phyloP scores from a whole-genome alignment of 1,140 invertebrate genomes.

The Heliconius hermathena region DNA sequence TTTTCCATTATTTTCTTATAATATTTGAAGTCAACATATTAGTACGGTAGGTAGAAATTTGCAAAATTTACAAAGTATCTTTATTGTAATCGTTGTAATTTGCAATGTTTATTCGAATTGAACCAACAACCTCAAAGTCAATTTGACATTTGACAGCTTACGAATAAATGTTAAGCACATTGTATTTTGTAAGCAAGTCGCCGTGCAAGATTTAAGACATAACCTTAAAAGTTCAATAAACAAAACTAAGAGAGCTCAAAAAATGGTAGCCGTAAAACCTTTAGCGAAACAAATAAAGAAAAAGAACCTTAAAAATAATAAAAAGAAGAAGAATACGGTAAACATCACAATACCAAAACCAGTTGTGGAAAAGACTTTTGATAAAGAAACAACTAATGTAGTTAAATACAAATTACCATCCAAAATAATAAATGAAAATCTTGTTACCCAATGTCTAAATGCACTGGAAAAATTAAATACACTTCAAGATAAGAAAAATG shows the following conservation, averaged over 20 bases:
- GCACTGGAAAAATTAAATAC: slow-evolving; percentile 59
- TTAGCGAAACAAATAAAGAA: slow-evolving; percentile 5
- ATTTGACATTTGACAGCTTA: slow-evolving; percentile 1
- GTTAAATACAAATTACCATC: slow-evolving; percentile 64
- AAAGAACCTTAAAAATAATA: background rate
- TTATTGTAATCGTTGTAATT: too few relatives aligned
- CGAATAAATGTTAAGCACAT: background rate
- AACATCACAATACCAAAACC: background rate
- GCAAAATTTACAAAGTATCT: too few relatives aligned
- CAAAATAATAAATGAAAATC: slow-evolving; percentile 52
- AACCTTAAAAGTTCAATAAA: background rate
- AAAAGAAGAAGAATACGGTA: background rate
- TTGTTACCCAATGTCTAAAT: slow-evolving; percentile 55
- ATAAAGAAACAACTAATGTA: slow-evolving; percentile 22
- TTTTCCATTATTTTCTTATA: too few relatives aligned
- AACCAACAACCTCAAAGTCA: background rate
- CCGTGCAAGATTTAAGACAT: background rate
- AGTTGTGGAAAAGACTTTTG: background rate
- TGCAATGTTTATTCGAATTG: too few relatives aligned
- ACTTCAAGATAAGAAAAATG: slow-evolving; percentile 61
- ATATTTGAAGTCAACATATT: too few relatives aligned
- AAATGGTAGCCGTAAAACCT: slow-evolving; percentile 29
- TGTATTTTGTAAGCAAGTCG: background rate
- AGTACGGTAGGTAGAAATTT: too few relatives aligned
- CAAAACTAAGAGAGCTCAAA: background rate